Conservation (phyloP, 2,113 vertebrate species). For the Dicaeum eximium region DNA sequence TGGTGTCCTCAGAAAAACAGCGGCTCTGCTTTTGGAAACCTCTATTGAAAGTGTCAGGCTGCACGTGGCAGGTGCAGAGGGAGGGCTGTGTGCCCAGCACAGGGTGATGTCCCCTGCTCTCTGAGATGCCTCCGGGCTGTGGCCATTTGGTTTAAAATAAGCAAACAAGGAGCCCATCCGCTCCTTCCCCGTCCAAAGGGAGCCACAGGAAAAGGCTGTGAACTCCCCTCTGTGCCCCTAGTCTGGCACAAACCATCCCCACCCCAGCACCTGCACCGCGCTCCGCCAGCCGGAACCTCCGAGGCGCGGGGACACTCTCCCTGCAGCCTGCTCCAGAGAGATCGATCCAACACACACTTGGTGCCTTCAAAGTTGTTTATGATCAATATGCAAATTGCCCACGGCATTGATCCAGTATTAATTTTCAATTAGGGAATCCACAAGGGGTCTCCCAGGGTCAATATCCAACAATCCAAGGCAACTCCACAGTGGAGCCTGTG, state of each 20-base stretch:
- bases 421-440: conserved; percentile 99
- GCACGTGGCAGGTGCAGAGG: accelerated
- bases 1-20: not conserved
- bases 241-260: accelerated
- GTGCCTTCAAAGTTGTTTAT: conserved; percentile 99
- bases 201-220: not conserved
- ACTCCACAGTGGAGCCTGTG: conserved; percentile 67
- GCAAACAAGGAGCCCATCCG: not conserved
- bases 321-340: conserved; percentile 83
- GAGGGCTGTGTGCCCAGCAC: not conserved
- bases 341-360: conserved; percentile 93
- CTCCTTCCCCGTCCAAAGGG: not conserved
- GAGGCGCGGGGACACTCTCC: conserved; percentile 76
- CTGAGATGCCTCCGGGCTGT: not conserved
- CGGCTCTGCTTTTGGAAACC: not conserved
- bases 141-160: not conserved
- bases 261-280: not conserved
- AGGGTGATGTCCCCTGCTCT: accelerated
- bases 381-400: conserved; percentile 99
- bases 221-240: accelerated
- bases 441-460: conserved; percentile 94
- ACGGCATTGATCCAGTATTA: conserved; percentile 98
- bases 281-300: conserved; percentile 77
- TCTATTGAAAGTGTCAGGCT: accelerated
- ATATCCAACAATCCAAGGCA: conserved; percentile 90